Evolutionary conservation across 2,113 vertebrate genomes (phyloP).

Genomic region (Heterochromis multidens): DNA sequence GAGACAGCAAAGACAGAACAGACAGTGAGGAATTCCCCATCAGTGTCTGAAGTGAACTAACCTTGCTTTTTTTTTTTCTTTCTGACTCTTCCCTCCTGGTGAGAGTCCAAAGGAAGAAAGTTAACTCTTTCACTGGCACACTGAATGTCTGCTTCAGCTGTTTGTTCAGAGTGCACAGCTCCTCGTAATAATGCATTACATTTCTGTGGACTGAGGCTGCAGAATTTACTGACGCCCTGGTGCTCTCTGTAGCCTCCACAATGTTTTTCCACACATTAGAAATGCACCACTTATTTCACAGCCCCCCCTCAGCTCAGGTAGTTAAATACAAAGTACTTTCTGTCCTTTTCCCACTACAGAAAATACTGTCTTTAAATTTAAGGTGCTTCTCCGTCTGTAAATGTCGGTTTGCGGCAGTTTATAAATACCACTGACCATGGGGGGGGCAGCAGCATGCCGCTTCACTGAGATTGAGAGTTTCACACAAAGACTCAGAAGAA

Average conservation of each 20-base stretch:
- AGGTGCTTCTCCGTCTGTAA: constrained; percentile 42
- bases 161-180: neutral
- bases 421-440: constrained; percentile 44
- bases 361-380: constrained; percentile 38
- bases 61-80: constrained; percentile 9
- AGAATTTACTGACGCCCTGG: neutral
- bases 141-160: neutral
- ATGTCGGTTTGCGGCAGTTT: constrained; percentile 37
- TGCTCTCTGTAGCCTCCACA: neutral
- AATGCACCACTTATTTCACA: constrained; percentile 42
- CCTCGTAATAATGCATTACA: neutral
- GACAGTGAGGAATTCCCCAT: constrained; percentile 61
- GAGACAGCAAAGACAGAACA: constrained; percentile 5
- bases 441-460: neutral
- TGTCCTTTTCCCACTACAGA: constrained; percentile 19
- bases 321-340: constrained; percentile 30
- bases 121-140: constrained; percentile 45
- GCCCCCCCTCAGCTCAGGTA: neutral
- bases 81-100: constrained; percentile 40
- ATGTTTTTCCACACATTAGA: constrained; percentile 22
- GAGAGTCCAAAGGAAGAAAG: constrained; percentile 26
- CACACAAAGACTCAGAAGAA: neutral
- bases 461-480: neutral
- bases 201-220: neutral
- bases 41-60: constrained; percentile 47